Evolutionary conservation across 2,888 invertebrate genomes (phyloP).

Genomic region (Dynastes tityus): DNA sequence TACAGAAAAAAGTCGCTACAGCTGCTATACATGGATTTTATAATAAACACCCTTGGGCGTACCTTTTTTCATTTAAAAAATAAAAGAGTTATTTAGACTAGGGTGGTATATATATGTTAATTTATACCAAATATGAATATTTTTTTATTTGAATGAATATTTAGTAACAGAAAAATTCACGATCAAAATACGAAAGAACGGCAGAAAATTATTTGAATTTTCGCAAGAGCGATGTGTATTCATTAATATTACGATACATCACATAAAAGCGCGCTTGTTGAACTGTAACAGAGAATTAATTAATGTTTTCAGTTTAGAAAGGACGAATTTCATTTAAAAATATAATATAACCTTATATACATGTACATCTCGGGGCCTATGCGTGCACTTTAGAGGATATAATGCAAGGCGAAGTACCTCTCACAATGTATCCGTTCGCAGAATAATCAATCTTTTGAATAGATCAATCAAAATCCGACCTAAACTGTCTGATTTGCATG

Average conservation of each 20-base stretch:
- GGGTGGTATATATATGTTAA: background rate
- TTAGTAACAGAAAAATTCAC: background rate
- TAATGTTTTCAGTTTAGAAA: slow-evolving; percentile 33
- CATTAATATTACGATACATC: slow-evolving; percentile 23
- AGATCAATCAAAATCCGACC: slow-evolving; percentile 71
- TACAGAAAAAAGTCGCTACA: slow-evolving; percentile 17
- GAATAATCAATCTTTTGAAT: slow-evolving; percentile 70
- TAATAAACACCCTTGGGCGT: slow-evolving; percentile 32
- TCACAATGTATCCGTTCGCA: slow-evolving; percentile 66
- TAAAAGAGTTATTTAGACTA: background rate
- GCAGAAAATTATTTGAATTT: too few species aligned
- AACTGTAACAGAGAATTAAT: slow-evolving; percentile 17
- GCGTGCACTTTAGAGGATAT: slow-evolving; percentile 59
- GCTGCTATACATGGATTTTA: background rate
- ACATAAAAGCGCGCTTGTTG: background rate
- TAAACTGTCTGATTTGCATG: slow-evolving; percentile 71
- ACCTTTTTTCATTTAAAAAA: background rate
- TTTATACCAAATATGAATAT: background rate
- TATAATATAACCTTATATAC: slow-evolving; percentile 31
- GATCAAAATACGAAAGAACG: slow-evolving; percentile 1
- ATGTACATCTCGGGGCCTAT: slow-evolving; percentile 15
- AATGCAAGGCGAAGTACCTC: slow-evolving; percentile 62
- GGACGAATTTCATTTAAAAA: slow-evolving; percentile 43
- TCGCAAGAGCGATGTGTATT: background rate
- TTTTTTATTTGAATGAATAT: background rate